Percentiles rank a stretch among this genome's conserved stretches.
These are phyloP conservation scores for Calameuta pallipes DNA, from an alignment of 2,888 invertebrate genomes.

Conservation along the genomic window DNA sequence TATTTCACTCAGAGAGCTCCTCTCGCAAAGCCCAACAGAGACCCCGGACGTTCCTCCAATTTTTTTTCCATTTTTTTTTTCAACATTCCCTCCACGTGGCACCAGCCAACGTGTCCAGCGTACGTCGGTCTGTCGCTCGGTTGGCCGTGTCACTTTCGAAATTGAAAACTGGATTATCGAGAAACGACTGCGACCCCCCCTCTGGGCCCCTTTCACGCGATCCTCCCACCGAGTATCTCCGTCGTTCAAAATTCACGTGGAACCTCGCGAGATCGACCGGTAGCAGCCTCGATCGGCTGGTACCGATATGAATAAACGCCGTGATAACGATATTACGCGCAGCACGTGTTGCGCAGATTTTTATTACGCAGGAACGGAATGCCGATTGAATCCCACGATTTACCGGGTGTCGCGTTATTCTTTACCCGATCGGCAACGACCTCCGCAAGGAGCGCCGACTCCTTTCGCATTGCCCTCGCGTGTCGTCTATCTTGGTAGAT, in stretches of 20 bases:
- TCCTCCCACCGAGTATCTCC: slow-evolving; percentile 15
- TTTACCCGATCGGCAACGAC: not conserved
- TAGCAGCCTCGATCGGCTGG: not conserved
- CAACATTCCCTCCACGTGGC: not conserved
- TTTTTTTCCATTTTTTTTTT: not conserved
- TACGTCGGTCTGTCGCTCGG: not conserved
- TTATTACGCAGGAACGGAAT: not conserved
- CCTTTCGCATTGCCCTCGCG: not conserved
- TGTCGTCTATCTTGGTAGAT: not conserved
- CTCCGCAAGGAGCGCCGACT: not conserved
- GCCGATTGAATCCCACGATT: not conserved
- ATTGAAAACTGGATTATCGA: slow-evolving; percentile 10
- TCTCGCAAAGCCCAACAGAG: no score
- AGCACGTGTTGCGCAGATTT: not conserved
- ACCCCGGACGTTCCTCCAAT: not conserved
- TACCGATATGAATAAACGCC: not conserved
- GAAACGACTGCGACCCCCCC: not conserved
- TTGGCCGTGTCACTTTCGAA: not conserved
- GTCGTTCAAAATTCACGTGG: not conserved
- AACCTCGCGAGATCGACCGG: not conserved
- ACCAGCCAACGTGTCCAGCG: not conserved
- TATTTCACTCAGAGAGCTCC: not conserved
- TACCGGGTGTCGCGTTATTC: not conserved
- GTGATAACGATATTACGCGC: not conserved
- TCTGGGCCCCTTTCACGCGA: not conserved